phyloP scores from a whole-genome alignment of 2,888 invertebrate species.

The Galerucella nymphaeae region DNA sequence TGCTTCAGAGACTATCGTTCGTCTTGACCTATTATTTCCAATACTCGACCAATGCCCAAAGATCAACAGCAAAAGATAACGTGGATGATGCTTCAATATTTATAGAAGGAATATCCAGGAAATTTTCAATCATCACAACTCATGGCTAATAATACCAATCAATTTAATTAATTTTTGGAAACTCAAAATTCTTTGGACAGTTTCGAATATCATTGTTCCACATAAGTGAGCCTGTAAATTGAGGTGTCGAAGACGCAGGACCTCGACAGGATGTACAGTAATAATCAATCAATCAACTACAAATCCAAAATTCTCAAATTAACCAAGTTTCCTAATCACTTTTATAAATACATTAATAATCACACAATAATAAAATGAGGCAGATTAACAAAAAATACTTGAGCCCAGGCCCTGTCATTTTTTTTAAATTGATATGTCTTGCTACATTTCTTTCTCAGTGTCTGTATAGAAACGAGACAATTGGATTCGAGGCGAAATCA shows the following conservation, averaged over 20 bases:
- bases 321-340: not conserved
- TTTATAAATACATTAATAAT: no score
- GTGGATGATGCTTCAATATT: not conserved
- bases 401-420: slow-evolving; percentile 25
- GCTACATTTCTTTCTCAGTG: slow-evolving; percentile 16
- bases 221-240: no score
- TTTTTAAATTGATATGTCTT: slow-evolving; percentile 12
- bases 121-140: not conserved
- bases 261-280: no score
- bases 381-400: slow-evolving; percentile 19
- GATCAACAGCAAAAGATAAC: not conserved
- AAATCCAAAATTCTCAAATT: no score
- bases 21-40: not conserved
- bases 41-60: not conserved
- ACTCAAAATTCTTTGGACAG: no score
- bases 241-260: no score
- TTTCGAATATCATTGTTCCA: no score
- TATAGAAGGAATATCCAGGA: no score
- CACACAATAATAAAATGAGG: not conserved
- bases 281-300: no score
- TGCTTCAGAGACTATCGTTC: not conserved
- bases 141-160: no score
- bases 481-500: slow-evolving; percentile 23
- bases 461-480: slow-evolving; percentile 12
- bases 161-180: no score